Conservation (phyloP, 2,888 invertebrate genomes). For the Helicoverpa assulta region DNA sequence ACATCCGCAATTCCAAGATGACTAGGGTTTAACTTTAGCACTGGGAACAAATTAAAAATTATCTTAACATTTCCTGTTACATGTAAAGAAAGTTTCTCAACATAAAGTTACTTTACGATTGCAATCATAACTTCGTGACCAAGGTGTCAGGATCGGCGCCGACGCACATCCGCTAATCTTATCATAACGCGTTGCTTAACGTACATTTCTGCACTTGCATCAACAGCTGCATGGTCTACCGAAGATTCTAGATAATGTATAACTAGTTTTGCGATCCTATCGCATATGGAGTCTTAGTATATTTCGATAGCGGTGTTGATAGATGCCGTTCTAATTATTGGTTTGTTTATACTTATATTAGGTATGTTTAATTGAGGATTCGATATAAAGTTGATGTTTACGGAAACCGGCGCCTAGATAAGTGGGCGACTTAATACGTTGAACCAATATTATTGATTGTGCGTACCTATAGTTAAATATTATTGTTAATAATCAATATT, state of each 20-base stretch:
- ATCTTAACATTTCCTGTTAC: slow-evolving; percentile 30
- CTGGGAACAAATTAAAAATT: slow-evolving; percentile 20
- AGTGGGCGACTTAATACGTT: slow-evolving; percentile 10
- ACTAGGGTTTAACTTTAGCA: not conserved
- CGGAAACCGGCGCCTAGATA: slow-evolving; percentile 54
- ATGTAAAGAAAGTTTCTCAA: slow-evolving; percentile 46
- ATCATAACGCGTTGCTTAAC: slow-evolving; percentile 72
- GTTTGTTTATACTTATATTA: slow-evolving; percentile 24
- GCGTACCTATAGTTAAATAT: slow-evolving; percentile 10
- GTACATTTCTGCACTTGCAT: slow-evolving; percentile 77
- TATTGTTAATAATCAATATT: not conserved
- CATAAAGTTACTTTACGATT: slow-evolving; percentile 51
- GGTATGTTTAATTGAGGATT: slow-evolving; percentile 34
- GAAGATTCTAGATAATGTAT: slow-evolving; percentile 77
- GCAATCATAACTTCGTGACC: slow-evolving; percentile 63
- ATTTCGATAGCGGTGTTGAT: slow-evolving; percentile 60
- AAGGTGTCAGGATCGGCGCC: slow-evolving; percentile 74
- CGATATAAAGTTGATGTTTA: slow-evolving; percentile 43
- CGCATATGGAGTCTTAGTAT: slow-evolving; percentile 63
- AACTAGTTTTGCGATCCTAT: slow-evolving; percentile 73
- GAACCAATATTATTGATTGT: slow-evolving; percentile 42
- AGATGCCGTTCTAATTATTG: slow-evolving; percentile 52
- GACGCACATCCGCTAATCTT: slow-evolving; percentile 73
- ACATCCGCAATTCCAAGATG: not conserved
- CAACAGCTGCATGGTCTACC: slow-evolving; percentile 69